Conservation (phyloP, 2,888 invertebrate genomes). For the Nomada ruficornis region DNA sequence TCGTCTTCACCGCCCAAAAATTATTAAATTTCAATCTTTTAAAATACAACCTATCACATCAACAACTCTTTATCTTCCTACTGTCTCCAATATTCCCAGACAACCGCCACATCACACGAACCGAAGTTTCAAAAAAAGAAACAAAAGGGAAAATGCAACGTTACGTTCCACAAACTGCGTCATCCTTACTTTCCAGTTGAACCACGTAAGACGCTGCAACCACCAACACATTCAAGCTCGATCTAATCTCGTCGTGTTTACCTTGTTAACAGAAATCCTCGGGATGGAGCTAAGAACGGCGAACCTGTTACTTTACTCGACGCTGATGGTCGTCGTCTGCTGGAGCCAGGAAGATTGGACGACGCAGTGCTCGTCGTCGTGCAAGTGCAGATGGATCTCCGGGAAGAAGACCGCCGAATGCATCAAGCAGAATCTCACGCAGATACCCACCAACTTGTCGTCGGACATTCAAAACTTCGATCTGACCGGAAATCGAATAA, state of each 20-base stretch:
- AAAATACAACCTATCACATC: too few species aligned
- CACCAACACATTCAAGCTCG: neutral
- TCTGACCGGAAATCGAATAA: constrained; percentile 89
- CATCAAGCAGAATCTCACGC: constrained; percentile 87
- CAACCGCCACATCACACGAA: too few species aligned
- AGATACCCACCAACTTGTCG: constrained; percentile 90
- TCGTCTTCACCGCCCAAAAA: too few species aligned
- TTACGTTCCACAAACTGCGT: constrained; percentile 2
- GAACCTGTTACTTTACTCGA: constrained; percentile 70
- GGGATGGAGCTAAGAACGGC: constrained; percentile 74
- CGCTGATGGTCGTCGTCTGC: constrained; percentile 80
- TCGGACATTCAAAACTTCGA: constrained; percentile 88
- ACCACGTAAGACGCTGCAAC: neutral
- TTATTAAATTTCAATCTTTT: too few species aligned
- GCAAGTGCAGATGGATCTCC: constrained; percentile 94
- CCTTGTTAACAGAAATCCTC: constrained; percentile 70
- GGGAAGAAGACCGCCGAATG: constrained; percentile 95
- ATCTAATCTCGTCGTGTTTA: constrained; percentile 52
- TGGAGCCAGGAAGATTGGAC: constrained; percentile 85
- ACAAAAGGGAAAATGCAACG: too few species aligned
- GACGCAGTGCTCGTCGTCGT: constrained; percentile 87
- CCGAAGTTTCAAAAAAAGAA: too few species aligned
- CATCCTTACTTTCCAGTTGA: neutral
- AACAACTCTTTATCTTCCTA: too few species aligned
- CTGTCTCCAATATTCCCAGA: too few species aligned